Base-by-base conservation (phyloP, 2,888 invertebrate genomes). In the Pegoplata infirma region DNA sequence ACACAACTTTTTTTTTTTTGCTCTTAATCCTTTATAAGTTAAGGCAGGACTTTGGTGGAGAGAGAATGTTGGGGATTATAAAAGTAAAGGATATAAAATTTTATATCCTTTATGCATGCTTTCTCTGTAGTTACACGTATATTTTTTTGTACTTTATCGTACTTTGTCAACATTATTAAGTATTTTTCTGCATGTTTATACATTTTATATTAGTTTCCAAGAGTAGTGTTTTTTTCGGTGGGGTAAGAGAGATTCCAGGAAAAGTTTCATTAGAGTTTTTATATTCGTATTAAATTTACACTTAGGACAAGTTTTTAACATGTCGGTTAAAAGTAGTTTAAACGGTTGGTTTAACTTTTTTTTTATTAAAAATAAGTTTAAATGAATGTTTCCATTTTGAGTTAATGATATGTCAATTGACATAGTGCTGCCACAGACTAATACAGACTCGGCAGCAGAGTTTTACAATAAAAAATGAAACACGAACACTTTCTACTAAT, bases 21-120 rank as follows among this genome's bases (percentile, higher is more conserved):
- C 63, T 51, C 16, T 51, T 64, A 53, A 64, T 64, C 21, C 51
- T 64, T 23, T 64, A 64, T 40, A 16, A 64, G 36, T 40, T 64
- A 51, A 40, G 51, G 36, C 23, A 53, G 40, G 23, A 53, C 16
- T 12, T 51, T 7, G 7, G n/a, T 1, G 23, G 12, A 23, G 23
- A 12, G n/a, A 5, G 19, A 23, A 21, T n/a, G 6, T 17, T 17
- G n/a, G 3, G 19, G 16, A 8, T 25, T 2, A 17, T 16, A 59
- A 25, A 25, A 32, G 32, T 12, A 63, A n/a, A 47, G 63, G 49
- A 23, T 19, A 63, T 63, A 36, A 49, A 46, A 49, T 49, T 32
- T 63, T 36, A 14, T 32, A 63, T 36, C 21, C 36, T 36, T 63
- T 21, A 51, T 47, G 14, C 47, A 49, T 36, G 3, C 32, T n/a